Percentiles rank a stretch among this genome's conserved stretches.
phyloP scores from a whole-genome alignment of 2,888 invertebrate species.

The Pogonocherus hispidulus region DNA sequence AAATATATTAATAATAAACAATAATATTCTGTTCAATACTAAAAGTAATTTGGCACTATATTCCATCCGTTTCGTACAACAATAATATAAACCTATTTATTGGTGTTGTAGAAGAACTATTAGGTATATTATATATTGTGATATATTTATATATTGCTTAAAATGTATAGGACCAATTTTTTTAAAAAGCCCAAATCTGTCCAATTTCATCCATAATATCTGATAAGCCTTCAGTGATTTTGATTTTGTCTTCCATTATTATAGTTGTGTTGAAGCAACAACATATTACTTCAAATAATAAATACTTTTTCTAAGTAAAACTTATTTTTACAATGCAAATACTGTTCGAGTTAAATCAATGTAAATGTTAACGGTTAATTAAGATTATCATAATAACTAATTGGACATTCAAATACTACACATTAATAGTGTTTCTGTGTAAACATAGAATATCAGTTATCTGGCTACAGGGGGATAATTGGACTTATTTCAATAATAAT shows the following conservation, averaged over 20 bases:
- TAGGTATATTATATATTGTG: constrained; percentile 52
- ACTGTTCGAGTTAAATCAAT: no score
- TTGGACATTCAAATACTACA: no score
- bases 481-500: no score
- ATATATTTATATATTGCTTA: constrained; percentile 52
- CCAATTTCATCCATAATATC: constrained; percentile 3
- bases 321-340: no score
- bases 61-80: constrained; percentile 64
- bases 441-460: no score
- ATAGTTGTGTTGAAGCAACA: no score
- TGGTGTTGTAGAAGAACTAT: constrained; percentile 47
- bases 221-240: background rate
- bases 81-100: constrained; percentile 53
- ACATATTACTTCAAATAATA: no score
- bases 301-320: no score
- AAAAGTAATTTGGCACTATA: constrained; percentile 49
- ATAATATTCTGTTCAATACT: constrained; percentile 7
- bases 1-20: background rate
- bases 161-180: constrained; percentile 46
- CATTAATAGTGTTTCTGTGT: no score
- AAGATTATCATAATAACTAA: no score
- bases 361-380: no score
- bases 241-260: background rate
- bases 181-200: constrained; percentile 8
- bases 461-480: no score